A percentile compares a stretch with the other conserved stretches of the same genome.
These are phyloP conservation scores for Hippopotamyrus pictus DNA, from an alignment of 2,797 vertebrate genomes.

Conservation along the genomic window DNA sequence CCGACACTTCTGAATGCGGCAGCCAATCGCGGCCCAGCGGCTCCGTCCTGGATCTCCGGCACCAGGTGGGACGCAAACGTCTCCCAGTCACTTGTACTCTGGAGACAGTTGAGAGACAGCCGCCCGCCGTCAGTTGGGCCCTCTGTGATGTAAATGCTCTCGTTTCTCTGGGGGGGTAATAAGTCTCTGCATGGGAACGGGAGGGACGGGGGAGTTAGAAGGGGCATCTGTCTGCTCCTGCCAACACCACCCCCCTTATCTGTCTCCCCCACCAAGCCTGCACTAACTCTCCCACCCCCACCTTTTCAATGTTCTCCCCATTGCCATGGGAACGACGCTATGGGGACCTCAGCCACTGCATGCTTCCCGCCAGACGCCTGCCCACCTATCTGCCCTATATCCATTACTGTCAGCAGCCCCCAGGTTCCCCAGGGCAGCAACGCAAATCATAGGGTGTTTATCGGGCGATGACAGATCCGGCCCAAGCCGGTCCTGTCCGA, in stretches of 20 bases:
- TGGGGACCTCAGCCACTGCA: background rate
- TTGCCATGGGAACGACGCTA: background rate
- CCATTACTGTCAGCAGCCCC: background rate
- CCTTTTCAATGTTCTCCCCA: background rate
- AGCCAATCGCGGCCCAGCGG: background rate
- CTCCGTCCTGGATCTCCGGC: background rate
- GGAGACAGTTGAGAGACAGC: background rate
- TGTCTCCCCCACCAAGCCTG: background rate
- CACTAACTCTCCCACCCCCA: background rate
- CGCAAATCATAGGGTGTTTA: background rate
- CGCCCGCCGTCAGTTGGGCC: background rate
- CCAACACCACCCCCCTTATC: background rate
- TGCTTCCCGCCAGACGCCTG: conserved; percentile 21
- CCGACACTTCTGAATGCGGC: background rate
- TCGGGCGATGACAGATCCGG: background rate
- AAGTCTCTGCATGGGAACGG: conserved; percentile 11
- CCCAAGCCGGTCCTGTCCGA: background rate
- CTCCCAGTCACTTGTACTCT: background rate
- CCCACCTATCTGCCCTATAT: conserved; percentile 26
- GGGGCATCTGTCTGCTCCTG: conserved; percentile 7
- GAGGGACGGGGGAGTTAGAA: background rate
- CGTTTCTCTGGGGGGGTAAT: conserved; percentile 11
- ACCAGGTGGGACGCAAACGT: background rate
- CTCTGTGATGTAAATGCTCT: conserved; percentile 5
- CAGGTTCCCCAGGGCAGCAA: conserved; percentile 11